Percentiles rank a stretch among this genome's conserved stretches.
Evolutionary conservation across 2,797 vertebrate genomes (phyloP).

Genomic region (Gastrophryne carolinensis): DNA sequence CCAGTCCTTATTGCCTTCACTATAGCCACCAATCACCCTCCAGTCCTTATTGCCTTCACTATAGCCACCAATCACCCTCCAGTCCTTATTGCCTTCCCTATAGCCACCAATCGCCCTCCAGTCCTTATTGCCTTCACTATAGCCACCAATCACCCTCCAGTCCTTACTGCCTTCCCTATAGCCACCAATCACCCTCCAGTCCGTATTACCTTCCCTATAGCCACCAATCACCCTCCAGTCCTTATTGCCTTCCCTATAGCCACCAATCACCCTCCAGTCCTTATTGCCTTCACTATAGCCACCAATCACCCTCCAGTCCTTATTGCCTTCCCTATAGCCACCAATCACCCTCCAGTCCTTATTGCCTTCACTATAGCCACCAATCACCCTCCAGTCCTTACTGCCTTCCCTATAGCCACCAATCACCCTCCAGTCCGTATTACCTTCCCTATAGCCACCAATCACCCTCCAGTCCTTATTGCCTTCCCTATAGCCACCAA

Average conservation of each 20-base stretch:
- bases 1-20: too few species aligned
- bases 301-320: neutral
- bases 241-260: neutral
- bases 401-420: neutral
- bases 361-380: neutral
- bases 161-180: neutral
- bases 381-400: neutral
- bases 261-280: neutral
- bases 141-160: neutral
- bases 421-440: neutral
- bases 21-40: neutral
- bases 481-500: neutral
- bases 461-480: too few species aligned
- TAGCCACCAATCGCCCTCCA: too few species aligned
- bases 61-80: neutral
- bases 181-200: neutral
- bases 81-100: neutral
- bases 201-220: neutral
- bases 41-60: neutral
- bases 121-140: neutral
- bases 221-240: too few species aligned
- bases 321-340: too few species aligned
- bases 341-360: too few species aligned
- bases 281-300: neutral
- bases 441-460: too few species aligned